These are phyloP conservation scores for Siniperca scherzeri DNA, from an alignment of 2,797 vertebrate species.

Conservation along the genomic window DNA sequence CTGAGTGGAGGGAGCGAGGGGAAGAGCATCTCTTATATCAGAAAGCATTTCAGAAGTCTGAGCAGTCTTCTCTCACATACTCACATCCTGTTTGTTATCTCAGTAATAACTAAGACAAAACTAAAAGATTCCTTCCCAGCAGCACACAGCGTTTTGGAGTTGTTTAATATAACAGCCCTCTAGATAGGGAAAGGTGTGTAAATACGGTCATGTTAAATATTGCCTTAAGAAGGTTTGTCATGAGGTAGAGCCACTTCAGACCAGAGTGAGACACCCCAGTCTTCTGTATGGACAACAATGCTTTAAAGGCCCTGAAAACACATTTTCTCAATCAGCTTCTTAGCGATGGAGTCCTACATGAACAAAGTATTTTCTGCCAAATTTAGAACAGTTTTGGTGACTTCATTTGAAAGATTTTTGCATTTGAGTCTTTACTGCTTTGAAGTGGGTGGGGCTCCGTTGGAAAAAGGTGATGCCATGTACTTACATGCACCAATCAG, in stretches of 20 bases:
- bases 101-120: conserved; percentile 22
- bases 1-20: conserved; percentile 31
- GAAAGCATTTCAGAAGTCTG: conserved; percentile 32
- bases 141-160: neutral
- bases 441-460: neutral
- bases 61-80: conserved; percentile 17
- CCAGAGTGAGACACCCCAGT: neutral
- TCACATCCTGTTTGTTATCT: conserved; percentile 29
- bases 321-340: neutral
- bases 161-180: conserved; percentile 23
- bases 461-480: neutral
- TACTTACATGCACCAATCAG: neutral
- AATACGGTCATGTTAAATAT: conserved; percentile 36
- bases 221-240: conserved; percentile 13
- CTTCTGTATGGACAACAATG: neutral
- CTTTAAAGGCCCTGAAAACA: neutral
- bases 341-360: too few relatives aligned
- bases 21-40: conserved; percentile 28
- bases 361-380: neutral
- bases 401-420: neutral
- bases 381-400: neutral
- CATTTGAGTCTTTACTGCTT: neutral
- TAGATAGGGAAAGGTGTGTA: conserved; percentile 11
- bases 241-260: neutral
- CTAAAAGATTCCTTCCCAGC: conserved; percentile 31